Evolutionary conservation across 2,888 invertebrate genomes (phyloP), one percentile per base, ranked within the genome.

Genomic region (Branchinecta sandiegonensis): DNA sequence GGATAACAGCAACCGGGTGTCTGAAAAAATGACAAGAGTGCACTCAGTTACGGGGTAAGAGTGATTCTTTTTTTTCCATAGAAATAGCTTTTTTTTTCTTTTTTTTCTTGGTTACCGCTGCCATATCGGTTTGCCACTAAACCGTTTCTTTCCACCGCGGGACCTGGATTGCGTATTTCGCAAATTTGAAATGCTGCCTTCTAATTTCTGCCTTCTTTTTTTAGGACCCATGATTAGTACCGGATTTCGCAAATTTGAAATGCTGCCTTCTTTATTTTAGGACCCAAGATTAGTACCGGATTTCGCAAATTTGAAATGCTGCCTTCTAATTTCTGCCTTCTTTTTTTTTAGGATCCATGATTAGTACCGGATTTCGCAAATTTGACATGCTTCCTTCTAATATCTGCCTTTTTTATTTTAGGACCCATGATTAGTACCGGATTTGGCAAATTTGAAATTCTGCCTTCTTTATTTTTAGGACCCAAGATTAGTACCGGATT

Each of bases 281-380:
- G 92, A 64, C 93, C 93, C 0, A 80, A 94, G 23, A 82, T 93
- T 67, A 93, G 93, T 77, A 93, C 92, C 0, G 94, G 93, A 8
- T 94, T 94, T n/a, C n/a, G n/a, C n/a, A n/a, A n/a, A n/a, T n/a
- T n/a, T 23, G 23, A 23, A 23, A 23, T 23, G 37, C 37, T 37
- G 37, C 37, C 37, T 37, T 37, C 37, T 37, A 37, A 37, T 37
- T 37, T 37, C 37, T 37, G 37, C 37, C 37, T 4, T 37, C 37
- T n/a, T 37, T 23, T 12, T 6, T 9, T 65, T 12, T 23, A 73
- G 91, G 92, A 64, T 93, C 93, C 0, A 80, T 94, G 23, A 82
- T 93, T 67, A 93, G 93, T 77, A 93, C 92, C 0, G 94, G 93
- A 8, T 94, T 94, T n/a, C n/a, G n/a, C n/a, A n/a, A n/a, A n/a